Evolutionary conservation across 2,888 invertebrate genomes (phyloP), one percentile per base, ranked within the genome.

Genomic region (Laspeyria flexula): DNA sequence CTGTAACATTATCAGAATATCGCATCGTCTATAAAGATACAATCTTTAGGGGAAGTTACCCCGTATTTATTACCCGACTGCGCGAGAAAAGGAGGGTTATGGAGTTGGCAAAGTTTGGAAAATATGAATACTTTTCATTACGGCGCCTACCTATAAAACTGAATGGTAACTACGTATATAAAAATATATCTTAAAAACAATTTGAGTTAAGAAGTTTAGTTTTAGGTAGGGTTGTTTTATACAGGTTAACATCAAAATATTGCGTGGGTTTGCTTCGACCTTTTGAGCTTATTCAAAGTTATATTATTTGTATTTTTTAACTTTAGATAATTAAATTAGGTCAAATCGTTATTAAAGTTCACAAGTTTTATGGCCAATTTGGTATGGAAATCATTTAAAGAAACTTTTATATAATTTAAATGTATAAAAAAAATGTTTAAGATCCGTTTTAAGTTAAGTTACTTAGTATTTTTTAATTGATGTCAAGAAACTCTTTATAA

Each of bases 81-180:
- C 23, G 43, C 33, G 43, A 40, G 50, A 44, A 43, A 49, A 49
- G 39, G 40, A 35, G 25, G 44, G 39, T 44, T 50, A 44, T 44
- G 34, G 35, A 61, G 47, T 70, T 64, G 16, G 27, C 27, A 37
- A 68, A 68, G 50, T 68, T 61, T 18, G 30, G 43, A 41, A 70
- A 70, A 68, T 70, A 70, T 60, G 55, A 54, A 61, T 55, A 64
- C 53, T 67, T 64, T 70, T 67, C 65, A 67, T 67, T 71, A 70
- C 15, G 33, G 40, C 46, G 47, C 55, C 53, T 49, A 11, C 40
- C 63, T 53, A 66, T 68, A 57, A 71, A 66, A 59, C 33, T 29
- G 55, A 66, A 68, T 60, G 65, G 55, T 65, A 42, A 59, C 48
- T 54, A 49, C 54, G 43, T 42, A 11, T 55, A 52, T 54, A 62